Base-by-base conservation (phyloP, 2,888 invertebrate species). In the Parnassius glacialis region DNA sequence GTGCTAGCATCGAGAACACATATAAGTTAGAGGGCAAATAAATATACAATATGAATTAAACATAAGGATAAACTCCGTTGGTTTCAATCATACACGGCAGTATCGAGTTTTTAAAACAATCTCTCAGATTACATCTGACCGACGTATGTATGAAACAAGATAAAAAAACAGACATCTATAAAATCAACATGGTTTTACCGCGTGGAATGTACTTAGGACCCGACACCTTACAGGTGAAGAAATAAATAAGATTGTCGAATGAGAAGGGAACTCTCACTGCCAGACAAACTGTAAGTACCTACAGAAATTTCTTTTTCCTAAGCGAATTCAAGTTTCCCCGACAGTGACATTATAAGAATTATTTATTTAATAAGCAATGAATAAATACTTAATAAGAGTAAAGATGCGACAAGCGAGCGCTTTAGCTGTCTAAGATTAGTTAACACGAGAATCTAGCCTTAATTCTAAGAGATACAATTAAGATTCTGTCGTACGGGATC, bases 171-270 rank as follows among this genome's bases (percentile, higher is more conserved):
- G 59, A 65, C 56, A 64, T 66, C 63, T 66, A 73, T 72, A 79
- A 86, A 85, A 84, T 83, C 82, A 87, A 88, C 84, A 83, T 87
- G 90, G 90, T 90, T 82, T 79, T 69, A 90, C 90, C 89, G 84
- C 79, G 83, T 91, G 91, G 91, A 91, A 90, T 91, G 91, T 90
- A 75, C 74, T 78, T 80, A 83, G 80, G 84, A 89, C 88, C 89
- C 84, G 87, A 90, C 89, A 90, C 90, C 91, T 91, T 89, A 83
- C 86, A 91, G 91, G 90, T 83, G 88, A 83, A 79, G 77, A 81
- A 82, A 80, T 78, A 73, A 71, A 78, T 70, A 80, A 75, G 76
- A 76, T 71, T 80, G 73, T 78, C 72, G 9, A 13, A 9, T 77
- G 75, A 81, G 57, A 62, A 64, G 52, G 52, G 50, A 34, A 61